These are phyloP conservation scores for Xestia xanthographa DNA, from an alignment of 2,888 invertebrate species.

Conservation along the genomic window DNA sequence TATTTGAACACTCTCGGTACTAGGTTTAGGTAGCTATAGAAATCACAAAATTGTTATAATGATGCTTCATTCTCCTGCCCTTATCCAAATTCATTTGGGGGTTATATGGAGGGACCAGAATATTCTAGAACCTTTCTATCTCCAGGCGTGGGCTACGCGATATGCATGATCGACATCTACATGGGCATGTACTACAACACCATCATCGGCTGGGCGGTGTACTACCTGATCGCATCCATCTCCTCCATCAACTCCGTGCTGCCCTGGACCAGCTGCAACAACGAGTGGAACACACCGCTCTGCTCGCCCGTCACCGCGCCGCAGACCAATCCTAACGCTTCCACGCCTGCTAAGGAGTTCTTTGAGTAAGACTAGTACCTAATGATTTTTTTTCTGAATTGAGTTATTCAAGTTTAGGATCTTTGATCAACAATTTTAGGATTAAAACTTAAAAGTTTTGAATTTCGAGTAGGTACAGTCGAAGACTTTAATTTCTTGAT, in stretches of 20 bases:
- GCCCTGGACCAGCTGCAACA: slow-evolving; percentile 97
- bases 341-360: slow-evolving; percentile 96
- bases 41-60: neutral
- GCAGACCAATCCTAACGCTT: slow-evolving; percentile 90
- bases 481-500: too few species aligned
- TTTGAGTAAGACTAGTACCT: slow-evolving; percentile 93
- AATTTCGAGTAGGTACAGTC: neutral
- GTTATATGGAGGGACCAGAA: too few species aligned
- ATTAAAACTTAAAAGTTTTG: neutral
- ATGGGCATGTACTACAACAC: slow-evolving; percentile 99
- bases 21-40: neutral
- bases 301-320: slow-evolving; percentile 92
- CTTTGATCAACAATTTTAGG: neutral
- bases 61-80: neutral
- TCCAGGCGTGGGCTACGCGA: slow-evolving; percentile 98
- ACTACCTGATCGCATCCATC: slow-evolving; percentile 96
- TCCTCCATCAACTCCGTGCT: slow-evolving; percentile 94
- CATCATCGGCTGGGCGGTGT: slow-evolving; percentile 98
- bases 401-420: neutral
- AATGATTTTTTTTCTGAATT: neutral
- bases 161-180: slow-evolving; percentile 98
- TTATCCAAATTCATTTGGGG: neutral
- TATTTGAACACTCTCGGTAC: neutral
- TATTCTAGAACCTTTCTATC: neutral
- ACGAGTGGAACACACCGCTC: slow-evolving; percentile 95